Base-by-base conservation (phyloP, 2,113 vertebrate genomes). In the Struthidea cinerea region DNA sequence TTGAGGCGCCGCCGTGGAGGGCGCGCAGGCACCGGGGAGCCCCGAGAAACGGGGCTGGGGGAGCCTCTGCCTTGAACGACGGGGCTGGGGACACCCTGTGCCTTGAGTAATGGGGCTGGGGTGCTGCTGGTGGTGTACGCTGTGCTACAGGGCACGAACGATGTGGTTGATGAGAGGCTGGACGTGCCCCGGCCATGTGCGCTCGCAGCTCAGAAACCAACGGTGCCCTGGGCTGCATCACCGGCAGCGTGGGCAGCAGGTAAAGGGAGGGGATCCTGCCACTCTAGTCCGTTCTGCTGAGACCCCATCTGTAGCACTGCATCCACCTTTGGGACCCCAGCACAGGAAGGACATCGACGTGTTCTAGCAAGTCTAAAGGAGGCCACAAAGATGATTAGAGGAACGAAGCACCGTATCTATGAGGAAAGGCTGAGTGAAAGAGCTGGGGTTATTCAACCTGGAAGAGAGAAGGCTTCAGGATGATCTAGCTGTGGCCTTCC, bases 1-100 rank as follows among this genome's bases (percentile, higher is more conserved):
- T 92, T 96, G 93, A 87, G 88, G 52, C 33, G 12, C 75, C 41
- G 23, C 53, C 6, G 30, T 78, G 91, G 91, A 92, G 95, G 95
- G 91, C 93, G 86, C 39, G 63, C 2, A 42, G 75, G 60, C 42
- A 16, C 9, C 18, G 42, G 30, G 18, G 27, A 17, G 32, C 41
- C 24, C 81, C 39, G 61, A 17, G 53, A 13, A 26, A 21, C 11
- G 20, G 35, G 19, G 32, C 16, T 8, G 32, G 42, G 63, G 7
- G 2, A 13, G 3, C 24, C 52, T n/a, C 39, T 24, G 55, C n/a
- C 13, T 16, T 12, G 18, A 28, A 9, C 3, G 9, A 10, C 2
- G 14, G 13, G 39, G 15, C 1, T 2, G 13, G 49, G 39, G 13
- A 8, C 8, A 20, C 22, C 27, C 32, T 33, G 6, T 21, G 32